phyloP scores from a whole-genome alignment of 2,888 invertebrate species.

The Polyommatus iphigenia region DNA sequence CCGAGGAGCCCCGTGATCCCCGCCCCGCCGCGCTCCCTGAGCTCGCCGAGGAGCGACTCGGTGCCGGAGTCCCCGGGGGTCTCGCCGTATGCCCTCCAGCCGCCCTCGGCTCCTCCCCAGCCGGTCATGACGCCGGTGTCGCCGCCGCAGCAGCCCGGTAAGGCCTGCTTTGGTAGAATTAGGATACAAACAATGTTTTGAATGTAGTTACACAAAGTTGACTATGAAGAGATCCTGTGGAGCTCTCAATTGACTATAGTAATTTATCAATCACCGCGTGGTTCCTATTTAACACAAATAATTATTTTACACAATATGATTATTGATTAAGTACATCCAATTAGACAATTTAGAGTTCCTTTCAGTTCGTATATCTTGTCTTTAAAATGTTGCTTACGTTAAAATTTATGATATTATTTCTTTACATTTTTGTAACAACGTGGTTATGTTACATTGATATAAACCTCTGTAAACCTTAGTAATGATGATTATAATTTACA shows the following conservation, averaged over 20 bases:
- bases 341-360: not conserved
- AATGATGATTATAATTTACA: no score
- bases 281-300: not conserved
- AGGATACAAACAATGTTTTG: not conserved
- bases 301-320: not conserved
- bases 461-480: no score
- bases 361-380: not conserved
- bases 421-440: no score
- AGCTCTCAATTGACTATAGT: not conserved
- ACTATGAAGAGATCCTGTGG: not conserved
- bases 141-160: conserved; percentile 69
- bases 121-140: conserved; percentile 73
- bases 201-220: not conserved
- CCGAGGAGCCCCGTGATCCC: conserved; percentile 61
- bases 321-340: no score
- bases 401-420: no score
- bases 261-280: conserved; percentile 3
- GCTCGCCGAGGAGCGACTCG: conserved; percentile 69
- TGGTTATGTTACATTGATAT: no score
- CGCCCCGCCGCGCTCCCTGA: conserved; percentile 58
- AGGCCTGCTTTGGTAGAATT: conserved; percentile 11
- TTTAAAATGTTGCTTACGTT: not conserved
- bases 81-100: conserved; percentile 67
- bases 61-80: conserved; percentile 70
- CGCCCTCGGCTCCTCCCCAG: conserved; percentile 82